Base-by-base conservation (phyloP, 2,888 invertebrate genomes). In the Pseudanteris insignis region DNA sequence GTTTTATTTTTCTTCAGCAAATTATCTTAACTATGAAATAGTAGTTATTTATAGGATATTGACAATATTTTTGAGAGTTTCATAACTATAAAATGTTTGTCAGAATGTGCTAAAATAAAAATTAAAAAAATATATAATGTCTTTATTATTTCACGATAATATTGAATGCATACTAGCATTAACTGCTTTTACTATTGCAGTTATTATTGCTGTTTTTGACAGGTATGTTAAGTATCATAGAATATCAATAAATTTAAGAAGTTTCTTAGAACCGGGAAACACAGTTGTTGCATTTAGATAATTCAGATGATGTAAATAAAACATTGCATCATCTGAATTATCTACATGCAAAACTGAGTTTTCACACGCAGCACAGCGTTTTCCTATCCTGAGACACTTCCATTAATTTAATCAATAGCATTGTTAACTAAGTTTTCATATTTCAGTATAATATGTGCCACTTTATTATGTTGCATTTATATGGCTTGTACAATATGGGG, bases 371-470 rank as follows among this genome's bases (percentile, higher is more conserved):
- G n/a, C n/a, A n/a, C n/a, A n/a, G n/a, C n/a, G n/a, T n/a, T n/a
- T n/a, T n/a, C n/a, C n/a, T n/a, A n/a, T n/a, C n/a, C n/a, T n/a
- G n/a, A n/a, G n/a, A n/a, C n/a, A n/a, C n/a, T n/a, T n/a, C n/a
- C n/a, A n/a, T n/a, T n/a, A n/a, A n/a, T n/a, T n/a, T n/a, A n/a
- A n/a, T n/a, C n/a, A n/a, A n/a, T n/a, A n/a, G n/a, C n/a, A n/a
- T n/a, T n/a, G n/a, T n/a, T n/a, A n/a, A n/a, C n/a, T n/a, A n/a
- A n/a, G n/a, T n/a, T n/a, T n/a, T n/a, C n/a, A n/a, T 36, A 14
- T 67, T 68, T 33, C 61, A 78, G 78, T 32, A 41, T 72, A 11
- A 33, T 69, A 34, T 78, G 72, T 74, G 65, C 67, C 33, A 12
- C 70, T 2, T 24, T 70, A 15, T 61, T 74, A 10, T 53, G 61